Evolutionary conservation across 2,797 vertebrate species (phyloP), one percentile per base, ranked within the genome.

Genomic region (Parotocinclus haroldoi): DNA sequence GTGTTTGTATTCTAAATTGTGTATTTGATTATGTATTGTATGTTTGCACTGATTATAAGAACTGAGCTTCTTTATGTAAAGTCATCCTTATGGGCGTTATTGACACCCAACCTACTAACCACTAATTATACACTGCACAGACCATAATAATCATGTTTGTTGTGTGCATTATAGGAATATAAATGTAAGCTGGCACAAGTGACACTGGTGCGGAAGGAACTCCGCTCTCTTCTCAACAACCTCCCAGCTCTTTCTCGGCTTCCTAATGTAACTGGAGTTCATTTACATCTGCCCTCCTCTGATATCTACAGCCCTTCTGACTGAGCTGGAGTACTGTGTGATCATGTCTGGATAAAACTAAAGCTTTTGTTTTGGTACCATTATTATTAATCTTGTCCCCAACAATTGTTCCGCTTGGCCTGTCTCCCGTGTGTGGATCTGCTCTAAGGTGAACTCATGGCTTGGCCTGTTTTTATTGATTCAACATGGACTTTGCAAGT

Each of bases 201-300:
- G 74, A 95, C 96, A 78, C 91, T 95, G 80, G 97, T 99, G 27
- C 91, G 96, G 67, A 99, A 98, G 84, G 97, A 99, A 84, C 93
- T 99, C 65, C 92, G 94, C 39, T 93, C 93, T 38, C 96, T 94
- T 71, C 92, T 98, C 74, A 94, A 89, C 87, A 92, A 87, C 85
- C 92, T 99, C 51, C 94, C 95, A 44, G 92, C 94, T 73, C 89
- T 95, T 40, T 93, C 93, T 58, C 89, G 92, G 49, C 86, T 95
- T 66, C 93, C 93, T 69, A 94, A 89, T 0, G 92, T 94, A 69
- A 94, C 92, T 0, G 92, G 92, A 55, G 89, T 90, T 68, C 90
- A 89, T 0, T 86, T 93, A 65, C 92, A 89, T 73, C 83, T 95
- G 55, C 92, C 93, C 0, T 94, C 93, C 73, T 92, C 92, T 1